These are phyloP conservation scores for Maniola jurtina DNA, from an alignment of 1,140 invertebrate species.

Conservation along the genomic window DNA sequence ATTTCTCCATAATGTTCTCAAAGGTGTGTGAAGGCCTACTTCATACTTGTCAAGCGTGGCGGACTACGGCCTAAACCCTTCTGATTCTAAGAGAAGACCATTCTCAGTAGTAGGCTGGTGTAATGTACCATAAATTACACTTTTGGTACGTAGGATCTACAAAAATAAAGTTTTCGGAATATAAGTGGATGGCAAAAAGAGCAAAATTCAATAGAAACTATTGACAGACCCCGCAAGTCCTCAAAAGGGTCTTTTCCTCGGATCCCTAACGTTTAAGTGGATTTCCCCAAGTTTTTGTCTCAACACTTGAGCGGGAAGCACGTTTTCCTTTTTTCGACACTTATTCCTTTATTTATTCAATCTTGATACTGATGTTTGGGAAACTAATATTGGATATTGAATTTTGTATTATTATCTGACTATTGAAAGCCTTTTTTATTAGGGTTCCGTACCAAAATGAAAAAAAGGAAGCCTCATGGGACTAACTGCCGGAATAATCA, in stretches of 20 bases:
- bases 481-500: too few relatives aligned
- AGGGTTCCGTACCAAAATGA: too few relatives aligned
- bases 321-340: not conserved
- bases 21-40: too few relatives aligned
- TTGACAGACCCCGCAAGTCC: not conserved
- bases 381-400: not conserved
- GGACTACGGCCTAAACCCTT: too few relatives aligned
- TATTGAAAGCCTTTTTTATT: too few relatives aligned
- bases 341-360: too few relatives aligned
- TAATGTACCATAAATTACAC: too few relatives aligned
- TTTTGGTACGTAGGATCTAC: not conserved
- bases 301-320: not conserved
- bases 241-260: not conserved
- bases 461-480: too few relatives aligned
- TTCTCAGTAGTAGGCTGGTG: too few relatives aligned
- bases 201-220: slow-evolving; percentile 1
- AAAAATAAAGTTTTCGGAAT: not conserved
- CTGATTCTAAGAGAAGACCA: too few relatives aligned
- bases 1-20: too few relatives aligned
- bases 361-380: not conserved
- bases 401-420: not conserved
- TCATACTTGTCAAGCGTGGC: too few relatives aligned
- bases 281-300: not conserved
- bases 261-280: not conserved
- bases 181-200: not conserved